phyloP scores from a whole-genome alignment of 2,113 vertebrate genomes.

The Xiphophorus maculatus region DNA sequence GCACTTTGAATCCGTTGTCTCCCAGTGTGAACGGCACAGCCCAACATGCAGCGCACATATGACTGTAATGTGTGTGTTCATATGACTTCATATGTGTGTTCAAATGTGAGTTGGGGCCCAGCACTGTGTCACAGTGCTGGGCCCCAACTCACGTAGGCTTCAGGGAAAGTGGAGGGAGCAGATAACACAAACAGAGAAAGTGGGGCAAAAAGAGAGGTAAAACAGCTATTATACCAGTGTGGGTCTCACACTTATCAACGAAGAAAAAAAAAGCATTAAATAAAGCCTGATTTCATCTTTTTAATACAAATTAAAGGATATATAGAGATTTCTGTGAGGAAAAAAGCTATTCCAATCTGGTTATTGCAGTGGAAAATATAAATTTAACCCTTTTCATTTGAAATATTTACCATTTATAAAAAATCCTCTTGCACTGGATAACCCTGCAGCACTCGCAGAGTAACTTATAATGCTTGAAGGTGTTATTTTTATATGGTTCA shows the following conservation, averaged over 20 bases:
- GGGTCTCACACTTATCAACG: neutral
- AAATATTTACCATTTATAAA: neutral
- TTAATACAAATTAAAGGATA: too few species aligned
- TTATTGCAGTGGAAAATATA: neutral
- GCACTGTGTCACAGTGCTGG: conserved; percentile 54
- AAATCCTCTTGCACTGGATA: neutral
- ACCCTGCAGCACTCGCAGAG: neutral
- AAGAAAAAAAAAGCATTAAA: too few species aligned
- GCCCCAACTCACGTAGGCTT: conserved; percentile 48
- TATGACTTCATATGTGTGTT: neutral
- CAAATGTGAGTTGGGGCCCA: too few species aligned
- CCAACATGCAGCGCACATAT: conserved; percentile 1
- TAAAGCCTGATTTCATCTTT: too few species aligned
- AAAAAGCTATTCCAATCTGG: too few species aligned
- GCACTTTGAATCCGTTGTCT: conserved; percentile 19
- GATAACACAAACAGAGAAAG: neutral
- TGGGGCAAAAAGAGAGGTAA: neutral
- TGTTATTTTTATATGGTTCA: neutral
- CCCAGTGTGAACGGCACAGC: conserved; percentile 17
- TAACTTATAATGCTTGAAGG: neutral
- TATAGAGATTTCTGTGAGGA: too few species aligned
- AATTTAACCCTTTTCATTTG: neutral
- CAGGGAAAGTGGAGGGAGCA: conserved; percentile 6
- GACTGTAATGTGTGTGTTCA: conserved; percentile 20
- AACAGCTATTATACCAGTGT: neutral